Base-by-base conservation (phyloP, 1,140 invertebrate genomes). In the Nephotettix cincticeps region DNA sequence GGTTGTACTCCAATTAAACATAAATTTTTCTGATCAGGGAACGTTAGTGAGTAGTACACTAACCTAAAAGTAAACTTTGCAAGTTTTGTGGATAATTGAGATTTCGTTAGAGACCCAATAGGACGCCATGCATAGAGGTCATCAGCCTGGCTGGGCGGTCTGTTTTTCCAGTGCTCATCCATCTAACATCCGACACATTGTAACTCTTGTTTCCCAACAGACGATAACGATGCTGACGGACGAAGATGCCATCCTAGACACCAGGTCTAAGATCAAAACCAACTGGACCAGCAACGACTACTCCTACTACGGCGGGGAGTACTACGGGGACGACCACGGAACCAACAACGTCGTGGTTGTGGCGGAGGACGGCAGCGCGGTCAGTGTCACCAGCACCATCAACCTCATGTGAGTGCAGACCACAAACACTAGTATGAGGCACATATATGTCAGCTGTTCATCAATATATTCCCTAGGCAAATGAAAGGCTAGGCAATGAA, bases 331-430 rank as follows among this genome's bases (percentile, higher is more conserved):
- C 27, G 89, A 93, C 79, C 86, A 90, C 74, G 95, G 96, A 25
- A 98, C 96, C 0, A 87, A 94, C 0, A 95, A 98, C 74, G 83
- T 97, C 6, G 91, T 90, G 3, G 86, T 98, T 3, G 75, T 97
- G 3, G 92, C 90, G 54, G 85, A 88, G 0, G 88, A 95, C 78
- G 96, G 95, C 6, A 92, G 94, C 78, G 94, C 93, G 0, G 93
- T 97, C 28, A 89, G 93, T 3, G 90, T 91, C 0, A 97, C 95
- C 0, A 93, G 91, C 68, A 97, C 95, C 1, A 87, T 98, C 29
- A 97, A 97, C 82, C 85, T 89, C 75, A 87, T 92, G 94, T 96
- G 86, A 87, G 86, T 84, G n/a, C n/a, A n/a, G n/a, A n/a, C n/a
- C n/a, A n/a, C n/a, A n/a, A n/a, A n/a, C n/a, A n/a, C n/a, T n/a